phyloP scores from a whole-genome alignment of 2,888 invertebrate species.

The Oxycera nigricornis region DNA sequence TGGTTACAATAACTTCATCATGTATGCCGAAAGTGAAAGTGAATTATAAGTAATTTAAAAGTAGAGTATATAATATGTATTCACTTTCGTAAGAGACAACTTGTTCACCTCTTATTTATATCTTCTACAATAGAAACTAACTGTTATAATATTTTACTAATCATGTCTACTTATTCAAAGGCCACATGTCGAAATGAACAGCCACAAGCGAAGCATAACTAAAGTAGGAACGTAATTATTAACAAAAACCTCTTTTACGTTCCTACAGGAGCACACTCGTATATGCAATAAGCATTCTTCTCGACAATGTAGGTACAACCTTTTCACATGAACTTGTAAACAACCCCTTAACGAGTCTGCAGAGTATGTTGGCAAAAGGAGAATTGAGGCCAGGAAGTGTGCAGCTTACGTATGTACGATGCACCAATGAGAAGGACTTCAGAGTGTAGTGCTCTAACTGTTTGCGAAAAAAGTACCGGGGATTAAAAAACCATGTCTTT shows the following conservation, averaged over 20 bases:
- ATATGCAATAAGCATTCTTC: conserved; percentile 37
- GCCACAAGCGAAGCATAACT: not conserved
- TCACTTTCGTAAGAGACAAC: too few relatives aligned
- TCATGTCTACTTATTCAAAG: not conserved
- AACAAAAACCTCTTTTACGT: conserved; percentile 17
- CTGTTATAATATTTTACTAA: too few relatives aligned
- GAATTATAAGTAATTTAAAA: too few relatives aligned
- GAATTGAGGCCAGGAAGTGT: conserved; percentile 15
- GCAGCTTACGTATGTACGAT: not conserved
- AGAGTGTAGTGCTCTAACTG: not conserved
- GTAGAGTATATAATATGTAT: too few relatives aligned
- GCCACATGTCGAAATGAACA: conserved; percentile 17
- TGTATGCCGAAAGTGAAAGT: too few relatives aligned
- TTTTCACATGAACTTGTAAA: conserved; percentile 39
- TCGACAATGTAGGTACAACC: conserved; percentile 34
- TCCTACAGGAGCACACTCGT: conserved; percentile 14
- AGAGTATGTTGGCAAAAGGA: not conserved
- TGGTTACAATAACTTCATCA: too few relatives aligned
- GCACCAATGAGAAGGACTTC: not conserved
- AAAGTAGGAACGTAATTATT: conserved; percentile 30
- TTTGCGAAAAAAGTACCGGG: not conserved
- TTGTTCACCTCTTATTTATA: too few relatives aligned
- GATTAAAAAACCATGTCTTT: not conserved
- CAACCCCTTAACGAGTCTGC: conserved; percentile 33
- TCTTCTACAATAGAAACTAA: too few relatives aligned